Base-by-base conservation (phyloP, 2,888 invertebrate genomes). In the Pollenia angustigena region DNA sequence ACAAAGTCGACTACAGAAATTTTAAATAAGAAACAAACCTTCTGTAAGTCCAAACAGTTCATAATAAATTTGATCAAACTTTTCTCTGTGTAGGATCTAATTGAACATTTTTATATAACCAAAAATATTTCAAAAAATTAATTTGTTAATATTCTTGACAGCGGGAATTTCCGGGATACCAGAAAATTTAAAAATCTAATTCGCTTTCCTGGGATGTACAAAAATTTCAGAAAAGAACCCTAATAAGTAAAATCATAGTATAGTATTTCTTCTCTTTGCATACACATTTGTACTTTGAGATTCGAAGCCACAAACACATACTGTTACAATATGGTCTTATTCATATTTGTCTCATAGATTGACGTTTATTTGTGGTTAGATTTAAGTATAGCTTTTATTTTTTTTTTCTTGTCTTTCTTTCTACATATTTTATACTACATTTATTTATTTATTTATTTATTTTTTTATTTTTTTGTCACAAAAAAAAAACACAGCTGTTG, bases 311-410 rank as follows among this genome's bases (percentile, higher is more conserved):
- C 42, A 9, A 46, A 69, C 50, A 52, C 16, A 46, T 64, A 72
- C 58, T 8, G 58, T 9, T n/a, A 71, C 23, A 80, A 75, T 68
- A 69, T 80, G 69, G 80, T 76, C 79, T 64, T 54, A 9, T 14
- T 60, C 16, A 56, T 64, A 66, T 56, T 71, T 72, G 48, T 56
- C 44, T 69, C 76, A 71, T 64, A 72, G 76, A 76, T 85, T 85
- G 79, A 79, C 82, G 79, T 85, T 79, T 85, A 85, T 85, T 85
- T 85, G 82, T 48, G 85, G 81, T 85, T 79, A 52, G 52, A 81
- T 74, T 3, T 42, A 62, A 56, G 60, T 48, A 72, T 78, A 81
- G 78, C 50, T 81, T 76, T 81, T 81, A 81, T 81, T 52, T 75
- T 69, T 74, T 32, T 56, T 81, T 10, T 54, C 14, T 42, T 81